Evolutionary conservation across 2,113 vertebrate species (phyloP).

Genomic region (Lepisosteus osseus): DNA sequence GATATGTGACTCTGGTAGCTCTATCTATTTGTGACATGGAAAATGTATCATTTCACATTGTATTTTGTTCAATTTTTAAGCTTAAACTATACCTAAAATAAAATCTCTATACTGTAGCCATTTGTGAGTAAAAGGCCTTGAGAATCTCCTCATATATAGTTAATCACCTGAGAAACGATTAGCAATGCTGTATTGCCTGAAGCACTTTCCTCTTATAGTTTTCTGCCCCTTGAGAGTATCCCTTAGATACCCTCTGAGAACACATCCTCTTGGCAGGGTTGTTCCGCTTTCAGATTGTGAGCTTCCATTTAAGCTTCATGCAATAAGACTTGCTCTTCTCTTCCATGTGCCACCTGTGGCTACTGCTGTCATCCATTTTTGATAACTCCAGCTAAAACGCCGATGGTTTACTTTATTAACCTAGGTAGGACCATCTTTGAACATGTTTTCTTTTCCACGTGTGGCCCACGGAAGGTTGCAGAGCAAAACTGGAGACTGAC

Average conservation of each 20-base stretch:
- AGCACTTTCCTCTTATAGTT: no score
- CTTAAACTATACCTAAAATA: background rate
- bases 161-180: no score
- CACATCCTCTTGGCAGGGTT: background rate
- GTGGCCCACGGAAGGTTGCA: no score
- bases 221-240: no score
- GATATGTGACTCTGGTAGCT: background rate
- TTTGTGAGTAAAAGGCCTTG: no score
- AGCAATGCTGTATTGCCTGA: no score
- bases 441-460: no score
- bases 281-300: background rate
- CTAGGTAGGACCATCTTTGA: no score
- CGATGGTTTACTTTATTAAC: no score
- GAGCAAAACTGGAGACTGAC: no score
- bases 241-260: background rate
- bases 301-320: background rate
- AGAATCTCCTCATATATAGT: no score
- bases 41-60: background rate
- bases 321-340: background rate
- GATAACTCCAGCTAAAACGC: background rate
- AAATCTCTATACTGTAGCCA: background rate
- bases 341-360: background rate
- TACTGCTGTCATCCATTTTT: constrained; percentile 4
- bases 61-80: no score
- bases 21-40: background rate